phyloP scores from a whole-genome alignment of 2,888 invertebrate genomes.

The Drosophila dives region DNA sequence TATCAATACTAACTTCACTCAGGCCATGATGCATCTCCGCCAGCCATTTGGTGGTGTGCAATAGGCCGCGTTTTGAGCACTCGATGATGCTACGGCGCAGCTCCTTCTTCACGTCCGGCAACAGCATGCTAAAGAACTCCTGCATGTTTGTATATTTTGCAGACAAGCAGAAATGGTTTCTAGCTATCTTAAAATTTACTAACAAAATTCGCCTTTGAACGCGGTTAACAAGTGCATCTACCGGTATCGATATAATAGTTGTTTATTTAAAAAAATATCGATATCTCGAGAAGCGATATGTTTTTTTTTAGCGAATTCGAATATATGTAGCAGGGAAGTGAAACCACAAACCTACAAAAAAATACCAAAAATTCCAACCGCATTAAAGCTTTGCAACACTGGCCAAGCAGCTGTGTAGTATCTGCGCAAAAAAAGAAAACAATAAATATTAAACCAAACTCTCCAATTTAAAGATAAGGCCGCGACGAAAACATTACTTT shows the following conservation, averaged over 20 bases:
- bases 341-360: slow-evolving; percentile 1
- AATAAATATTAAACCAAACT: slow-evolving; percentile 37
- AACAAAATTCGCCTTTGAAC: slow-evolving; percentile 33
- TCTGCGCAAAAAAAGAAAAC: slow-evolving; percentile 31
- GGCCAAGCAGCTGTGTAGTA: slow-evolving; percentile 12
- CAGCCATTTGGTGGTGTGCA: slow-evolving; percentile 94
- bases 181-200: not conserved
- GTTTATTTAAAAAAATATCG: slow-evolving; percentile 5
- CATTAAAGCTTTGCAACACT: slow-evolving; percentile 10
- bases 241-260: slow-evolving; percentile 40
- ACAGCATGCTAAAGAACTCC: slow-evolving; percentile 85
- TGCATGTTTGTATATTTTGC: slow-evolving; percentile 46
- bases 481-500: slow-evolving; percentile 40
- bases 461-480: slow-evolving; percentile 34
- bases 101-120: slow-evolving; percentile 88
- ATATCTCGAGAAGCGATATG: not conserved
- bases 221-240: slow-evolving; percentile 52
- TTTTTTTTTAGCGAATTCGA: not conserved
- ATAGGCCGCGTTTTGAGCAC: slow-evolving; percentile 92
- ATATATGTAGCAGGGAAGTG: not conserved
- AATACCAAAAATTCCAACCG: slow-evolving; percentile 1
- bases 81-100: slow-evolving; percentile 88
- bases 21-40: slow-evolving; percentile 93
- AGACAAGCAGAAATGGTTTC: not conserved
- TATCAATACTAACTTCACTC: slow-evolving; percentile 87